Evolutionary conservation across 1,140 invertebrate species (phyloP).

Genomic region (Anoplolepis gracilipes): DNA sequence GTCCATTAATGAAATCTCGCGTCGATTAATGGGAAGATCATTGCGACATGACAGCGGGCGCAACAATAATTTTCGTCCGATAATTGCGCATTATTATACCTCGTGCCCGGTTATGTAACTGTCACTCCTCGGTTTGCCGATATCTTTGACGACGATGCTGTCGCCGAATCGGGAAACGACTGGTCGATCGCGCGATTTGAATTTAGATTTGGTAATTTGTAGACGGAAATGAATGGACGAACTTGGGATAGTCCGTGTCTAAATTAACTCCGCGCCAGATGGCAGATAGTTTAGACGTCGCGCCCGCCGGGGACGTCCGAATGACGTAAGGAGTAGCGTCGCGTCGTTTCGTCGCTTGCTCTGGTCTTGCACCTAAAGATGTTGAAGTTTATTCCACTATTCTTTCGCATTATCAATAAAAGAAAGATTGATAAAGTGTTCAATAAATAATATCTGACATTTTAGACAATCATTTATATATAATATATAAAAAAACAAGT

Average conservation of each 20-base stretch:
- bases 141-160: conserved; percentile 42
- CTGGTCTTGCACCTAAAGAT: conserved; percentile 23
- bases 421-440: not conserved
- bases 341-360: not conserved
- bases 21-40: conserved; percentile 63
- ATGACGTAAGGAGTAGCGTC: conserved; percentile 57
- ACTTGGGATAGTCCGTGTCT: conserved; percentile 64
- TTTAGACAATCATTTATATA: not conserved
- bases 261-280: conserved; percentile 78
- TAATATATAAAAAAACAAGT: not conserved
- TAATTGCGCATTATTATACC: conserved; percentile 69
- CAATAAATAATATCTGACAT: not conserved
- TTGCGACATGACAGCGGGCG: conserved; percentile 72
- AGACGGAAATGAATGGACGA: conserved; percentile 83
- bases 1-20: conserved; percentile 35
- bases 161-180: not conserved
- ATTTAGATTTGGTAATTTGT: conserved; percentile 84
- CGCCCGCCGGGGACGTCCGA: not conserved
- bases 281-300: conserved; percentile 56
- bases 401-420: not conserved
- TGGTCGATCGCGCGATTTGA: conserved; percentile 79
- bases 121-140: conserved; percentile 2
- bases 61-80: conserved; percentile 73
- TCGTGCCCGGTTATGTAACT: conserved; percentile 67
- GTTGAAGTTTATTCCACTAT: not conserved